Conservation (phyloP, 2,113 vertebrate genomes). For the Chamaetylas fuelleborni region DNA sequence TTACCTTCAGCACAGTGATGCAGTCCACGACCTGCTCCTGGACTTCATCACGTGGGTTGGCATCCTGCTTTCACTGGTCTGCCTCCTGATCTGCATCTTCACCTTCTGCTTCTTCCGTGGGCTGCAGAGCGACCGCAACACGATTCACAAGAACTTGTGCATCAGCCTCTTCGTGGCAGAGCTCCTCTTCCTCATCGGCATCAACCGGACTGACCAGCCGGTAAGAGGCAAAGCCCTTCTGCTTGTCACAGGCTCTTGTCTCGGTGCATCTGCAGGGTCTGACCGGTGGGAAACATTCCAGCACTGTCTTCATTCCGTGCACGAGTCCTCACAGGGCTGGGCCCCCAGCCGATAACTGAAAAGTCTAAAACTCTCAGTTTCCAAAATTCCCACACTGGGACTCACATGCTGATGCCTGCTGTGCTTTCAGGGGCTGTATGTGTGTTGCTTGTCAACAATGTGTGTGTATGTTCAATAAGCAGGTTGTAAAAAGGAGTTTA, state of each 20-base stretch:
- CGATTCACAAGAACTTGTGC: constrained; percentile 98
- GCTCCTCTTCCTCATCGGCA: constrained; percentile 94
- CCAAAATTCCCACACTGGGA: neutral
- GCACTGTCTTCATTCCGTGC: neutral
- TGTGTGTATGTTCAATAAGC: neutral
- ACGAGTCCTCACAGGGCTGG: neutral
- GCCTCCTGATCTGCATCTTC: constrained; percentile 98
- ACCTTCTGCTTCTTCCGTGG: constrained; percentile 99
- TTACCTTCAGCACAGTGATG: constrained; percentile 82
- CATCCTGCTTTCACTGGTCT: constrained; percentile 96
- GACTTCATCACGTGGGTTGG: constrained; percentile 98
- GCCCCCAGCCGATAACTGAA: neutral
- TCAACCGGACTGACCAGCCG: constrained; percentile 94
- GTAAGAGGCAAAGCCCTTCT: constrained; percentile 73
- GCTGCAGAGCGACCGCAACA: constrained; percentile 96
- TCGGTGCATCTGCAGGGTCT: neutral
- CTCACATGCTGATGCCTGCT: neutral
- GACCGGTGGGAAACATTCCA: neutral
- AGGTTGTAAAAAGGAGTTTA: neutral
- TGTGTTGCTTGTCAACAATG: neutral
- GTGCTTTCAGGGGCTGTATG: neutral
- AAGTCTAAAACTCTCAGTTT: no score
- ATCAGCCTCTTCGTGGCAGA: constrained; percentile 96
- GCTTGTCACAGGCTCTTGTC: neutral
- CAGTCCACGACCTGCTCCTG: constrained; percentile 91